Evolutionary conservation across 2,888 invertebrate species (phyloP).

Genomic region (Eilema caniola): DNA sequence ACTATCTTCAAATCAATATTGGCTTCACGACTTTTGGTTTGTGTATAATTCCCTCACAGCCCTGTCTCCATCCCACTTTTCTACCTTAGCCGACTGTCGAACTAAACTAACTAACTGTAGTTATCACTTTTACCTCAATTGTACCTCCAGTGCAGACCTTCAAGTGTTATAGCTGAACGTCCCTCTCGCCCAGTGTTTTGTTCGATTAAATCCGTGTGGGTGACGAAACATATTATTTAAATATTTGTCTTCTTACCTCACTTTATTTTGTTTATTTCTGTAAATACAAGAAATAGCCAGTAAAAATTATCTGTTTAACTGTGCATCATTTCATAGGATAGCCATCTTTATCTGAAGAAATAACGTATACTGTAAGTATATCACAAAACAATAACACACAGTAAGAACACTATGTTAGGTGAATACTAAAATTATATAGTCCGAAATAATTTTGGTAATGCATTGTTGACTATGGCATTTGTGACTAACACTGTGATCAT

Average conservation of each 20-base stretch:
- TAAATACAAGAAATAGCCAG: constrained; percentile 87
- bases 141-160: constrained; percentile 36
- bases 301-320: constrained; percentile 93
- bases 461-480: constrained; percentile 67
- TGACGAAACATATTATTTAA: constrained; percentile 52
- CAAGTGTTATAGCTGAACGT: constrained; percentile 42
- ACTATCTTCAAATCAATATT: constrained; percentile 50
- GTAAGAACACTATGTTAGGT: constrained; percentile 85
- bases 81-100: constrained; percentile 40
- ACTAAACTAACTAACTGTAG: constrained; percentile 51
- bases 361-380: constrained; percentile 87
- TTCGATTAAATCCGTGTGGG: constrained; percentile 36
- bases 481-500: constrained; percentile 71
- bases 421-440: constrained; percentile 73
- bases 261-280: constrained; percentile 76
- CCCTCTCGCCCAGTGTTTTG: constrained; percentile 21
- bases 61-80: constrained; percentile 43
- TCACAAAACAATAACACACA: constrained; percentile 86
- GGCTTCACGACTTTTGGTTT: constrained; percentile 55
- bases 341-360: constrained; percentile 88
- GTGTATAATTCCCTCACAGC: constrained; percentile 49
- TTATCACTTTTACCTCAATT: constrained; percentile 46
- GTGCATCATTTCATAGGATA: constrained; percentile 92
- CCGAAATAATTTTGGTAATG: constrained; percentile 67
- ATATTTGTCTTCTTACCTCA: constrained; percentile 63